Evolutionary conservation across 2,888 invertebrate species (phyloP).

Genomic region (Cerastoderma edule): DNA sequence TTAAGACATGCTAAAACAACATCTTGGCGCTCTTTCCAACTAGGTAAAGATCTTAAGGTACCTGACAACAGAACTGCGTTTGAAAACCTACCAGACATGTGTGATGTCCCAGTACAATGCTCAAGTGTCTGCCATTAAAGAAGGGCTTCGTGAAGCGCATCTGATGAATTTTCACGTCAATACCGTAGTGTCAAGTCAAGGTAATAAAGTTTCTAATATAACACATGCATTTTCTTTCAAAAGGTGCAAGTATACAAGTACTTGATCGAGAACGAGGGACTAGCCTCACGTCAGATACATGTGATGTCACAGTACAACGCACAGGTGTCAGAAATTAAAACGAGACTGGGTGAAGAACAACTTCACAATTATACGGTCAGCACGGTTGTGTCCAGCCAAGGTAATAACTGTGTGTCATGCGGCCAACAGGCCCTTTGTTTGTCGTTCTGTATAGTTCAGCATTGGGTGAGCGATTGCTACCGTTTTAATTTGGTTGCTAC

Average conservation of each 20-base stretch:
- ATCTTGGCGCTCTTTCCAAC: too few relatives aligned
- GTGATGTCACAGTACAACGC: slow-evolving; percentile 76
- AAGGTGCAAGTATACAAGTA: slow-evolving; percentile 60
- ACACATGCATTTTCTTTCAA: too few relatives aligned
- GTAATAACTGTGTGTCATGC: too few relatives aligned
- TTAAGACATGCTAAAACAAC: too few relatives aligned
- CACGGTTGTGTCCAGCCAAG: slow-evolving; percentile 75
- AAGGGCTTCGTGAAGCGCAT: slow-evolving; percentile 47
- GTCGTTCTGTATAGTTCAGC: too few relatives aligned
- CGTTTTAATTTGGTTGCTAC: too few relatives aligned
- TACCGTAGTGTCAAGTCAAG: slow-evolving; percentile 75
- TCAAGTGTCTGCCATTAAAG: slow-evolving; percentile 68
- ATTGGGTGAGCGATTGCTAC: too few relatives aligned
- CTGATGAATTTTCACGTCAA: slow-evolving; percentile 52
- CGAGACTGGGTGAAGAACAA: slow-evolving; percentile 46
- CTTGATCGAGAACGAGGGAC: slow-evolving; percentile 37
- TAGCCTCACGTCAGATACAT: slow-evolving; percentile 51
- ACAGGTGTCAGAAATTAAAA: slow-evolving; percentile 69
- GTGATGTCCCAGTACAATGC: slow-evolving; percentile 77
- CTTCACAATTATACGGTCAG: slow-evolving; percentile 52
- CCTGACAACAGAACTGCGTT: slow-evolving; percentile 37
- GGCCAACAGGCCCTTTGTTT: too few relatives aligned
- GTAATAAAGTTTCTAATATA: too few relatives aligned
- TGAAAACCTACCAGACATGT: slow-evolving; percentile 48
- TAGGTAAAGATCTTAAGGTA: slow-evolving; percentile 62